Percentiles rank a stretch among this genome's conserved stretches.
phyloP scores from a whole-genome alignment of 2,113 vertebrate species.

The Seriola rivoliana region DNA sequence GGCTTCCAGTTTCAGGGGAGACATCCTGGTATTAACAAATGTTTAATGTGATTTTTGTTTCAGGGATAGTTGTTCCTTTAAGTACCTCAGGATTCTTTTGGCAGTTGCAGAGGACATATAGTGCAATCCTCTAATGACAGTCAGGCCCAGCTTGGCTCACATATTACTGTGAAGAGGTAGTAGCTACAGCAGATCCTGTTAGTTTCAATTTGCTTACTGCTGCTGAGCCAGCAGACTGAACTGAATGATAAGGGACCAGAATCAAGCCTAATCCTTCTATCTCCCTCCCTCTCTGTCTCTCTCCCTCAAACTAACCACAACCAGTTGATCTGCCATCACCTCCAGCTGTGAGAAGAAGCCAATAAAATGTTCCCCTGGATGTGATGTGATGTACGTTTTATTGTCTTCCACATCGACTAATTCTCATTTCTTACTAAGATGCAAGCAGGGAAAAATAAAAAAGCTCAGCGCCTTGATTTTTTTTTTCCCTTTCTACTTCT shows the following conservation, averaged over 20 bases:
- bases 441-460: not conserved
- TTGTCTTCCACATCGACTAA: constrained; percentile 47
- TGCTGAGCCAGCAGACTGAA: constrained; percentile 82
- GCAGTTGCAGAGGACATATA: constrained; percentile 71
- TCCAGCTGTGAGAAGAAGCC: constrained; percentile 48
- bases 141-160: constrained; percentile 65
- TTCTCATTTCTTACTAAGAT: constrained; percentile 48
- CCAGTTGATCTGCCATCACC: constrained; percentile 67
- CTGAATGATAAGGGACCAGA: constrained; percentile 75
- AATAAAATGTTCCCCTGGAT: constrained; percentile 57
- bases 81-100: constrained; percentile 57
- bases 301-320: constrained; percentile 50
- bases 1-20: not conserved
- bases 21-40: constrained; percentile 54
- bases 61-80: constrained; percentile 23
- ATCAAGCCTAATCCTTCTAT: constrained; percentile 75
- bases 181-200: constrained; percentile 77
- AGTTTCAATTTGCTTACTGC: constrained; percentile 81
- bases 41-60: constrained; percentile 65
- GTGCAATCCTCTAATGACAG: constrained; percentile 80
- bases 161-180: constrained; percentile 69
- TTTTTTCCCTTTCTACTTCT: constrained; percentile 15
- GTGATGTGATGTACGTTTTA: constrained; percentile 56
- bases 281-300: constrained; percentile 40
- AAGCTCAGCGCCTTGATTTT: constrained; percentile 7